phyloP scores from a whole-genome alignment of 30 jellyfish, hydroid and myxozoan species.

The Chrysaora quinquecirrha region DNA sequence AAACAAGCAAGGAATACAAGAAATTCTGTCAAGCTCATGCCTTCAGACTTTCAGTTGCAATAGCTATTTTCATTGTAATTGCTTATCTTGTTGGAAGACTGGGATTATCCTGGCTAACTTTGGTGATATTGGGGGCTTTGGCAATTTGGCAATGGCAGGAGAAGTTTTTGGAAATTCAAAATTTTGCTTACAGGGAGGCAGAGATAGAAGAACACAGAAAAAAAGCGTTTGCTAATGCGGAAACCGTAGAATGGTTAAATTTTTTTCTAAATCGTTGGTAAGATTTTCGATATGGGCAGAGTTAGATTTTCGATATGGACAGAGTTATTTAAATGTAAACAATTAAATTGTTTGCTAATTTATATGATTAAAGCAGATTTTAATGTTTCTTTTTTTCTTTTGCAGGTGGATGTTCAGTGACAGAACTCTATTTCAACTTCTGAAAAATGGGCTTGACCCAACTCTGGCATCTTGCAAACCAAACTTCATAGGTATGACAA shows the following conservation, averaged over 20 bases:
- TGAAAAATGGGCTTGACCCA: constrained; percentile 90
- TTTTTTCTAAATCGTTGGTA: constrained; percentile 93
- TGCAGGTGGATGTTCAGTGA: constrained; percentile 99
- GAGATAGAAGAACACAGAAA: constrained; percentile 88
- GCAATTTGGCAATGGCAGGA: constrained; percentile 93
- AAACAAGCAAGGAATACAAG: constrained; percentile 30
- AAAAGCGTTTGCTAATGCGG: constrained; percentile 90
- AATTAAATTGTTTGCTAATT: too few relatives aligned
- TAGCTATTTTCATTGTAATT: constrained; percentile 65
- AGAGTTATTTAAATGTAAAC: too few relatives aligned
- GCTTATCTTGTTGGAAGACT: constrained; percentile 83
- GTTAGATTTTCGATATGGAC: too few relatives aligned
- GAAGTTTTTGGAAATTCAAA: constrained; percentile 66
- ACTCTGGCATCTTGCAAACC: constrained; percentile 87
- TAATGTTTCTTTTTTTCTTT: constrained; percentile 2
- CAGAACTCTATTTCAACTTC: constrained; percentile 76
- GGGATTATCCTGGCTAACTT: constrained; percentile 76
- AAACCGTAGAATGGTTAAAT: constrained; percentile 96
- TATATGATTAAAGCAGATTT: too few relatives aligned
- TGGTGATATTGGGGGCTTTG: constrained; percentile 58
- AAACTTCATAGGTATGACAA: constrained; percentile 72
- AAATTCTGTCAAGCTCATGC: constrained; percentile 60
- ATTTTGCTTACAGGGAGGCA: constrained; percentile 87
- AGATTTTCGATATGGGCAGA: too few relatives aligned
- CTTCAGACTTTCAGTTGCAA: constrained; percentile 72